Evolutionary conservation across 2,113 vertebrate genomes (phyloP), one percentile per base, ranked within the genome.

Genomic region (Sapajus apella): DNA sequence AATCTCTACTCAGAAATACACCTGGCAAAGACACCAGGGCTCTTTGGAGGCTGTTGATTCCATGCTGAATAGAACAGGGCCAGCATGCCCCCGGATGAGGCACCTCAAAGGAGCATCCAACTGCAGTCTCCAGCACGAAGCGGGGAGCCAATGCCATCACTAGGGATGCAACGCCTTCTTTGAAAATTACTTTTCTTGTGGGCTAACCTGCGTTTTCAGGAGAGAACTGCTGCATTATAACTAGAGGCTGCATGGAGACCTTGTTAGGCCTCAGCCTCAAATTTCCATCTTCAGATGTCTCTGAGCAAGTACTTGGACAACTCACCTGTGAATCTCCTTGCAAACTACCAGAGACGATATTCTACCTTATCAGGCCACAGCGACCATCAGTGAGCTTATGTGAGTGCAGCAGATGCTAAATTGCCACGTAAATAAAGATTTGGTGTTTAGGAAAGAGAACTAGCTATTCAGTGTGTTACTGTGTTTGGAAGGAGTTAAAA

Each of bases 41-140:
- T 92, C 40, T 30, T 43, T 21, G 12, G n/a, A 43, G 2, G 35
- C 27, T 16, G 37, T 43, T 5, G 16, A 30, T 12, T 6, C 45
- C 27, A 8, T 2, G 1, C 1, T 11, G 45, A 70, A 2, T 5
- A 64, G 8, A n/a, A 7, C 20, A 23, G 35, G 8, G 30, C 13
- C 16, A 5, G 2, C 0, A 1, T 70, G 32, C 6, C 18, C 43
- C 6, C 8, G 21, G 17, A 4, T 3, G 25, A 66, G 32, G 43
- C 6, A 52, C 1, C 2, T 68, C 37, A 64, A 18, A 70, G 23
- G 35, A 75, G n/a, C 25, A 40, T 1, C 37, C 17, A 21, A 25
- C 0, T 0, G n/a, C 16, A 0, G 2, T 14, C n/a, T 75, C 10
- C 52, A 21, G 40, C 25, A 56, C 2, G 17, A 47, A 68, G 20